These are phyloP conservation scores for Chionis minor DNA, from an alignment of 2,113 vertebrate species.

Conservation along the genomic window DNA sequence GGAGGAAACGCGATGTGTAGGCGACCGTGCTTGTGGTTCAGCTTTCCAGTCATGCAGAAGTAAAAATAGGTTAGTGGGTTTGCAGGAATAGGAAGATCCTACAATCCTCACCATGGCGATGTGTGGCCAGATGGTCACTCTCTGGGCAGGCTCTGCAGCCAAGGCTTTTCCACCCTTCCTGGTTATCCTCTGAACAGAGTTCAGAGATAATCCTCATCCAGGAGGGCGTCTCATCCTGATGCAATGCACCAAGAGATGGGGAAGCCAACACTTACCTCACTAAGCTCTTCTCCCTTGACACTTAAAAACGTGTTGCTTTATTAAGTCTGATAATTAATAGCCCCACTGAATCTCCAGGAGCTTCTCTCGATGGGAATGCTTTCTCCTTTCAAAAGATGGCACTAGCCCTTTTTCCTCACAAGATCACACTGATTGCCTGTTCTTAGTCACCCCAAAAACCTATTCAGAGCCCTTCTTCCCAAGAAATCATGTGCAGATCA, in stretches of 20 bases:
- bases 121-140: neutral
- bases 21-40: neutral
- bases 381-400: neutral
- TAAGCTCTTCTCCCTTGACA: neutral
- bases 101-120: neutral
- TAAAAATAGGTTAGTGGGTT: neutral
- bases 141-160: neutral
- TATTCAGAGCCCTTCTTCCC: neutral
- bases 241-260: neutral
- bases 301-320: neutral
- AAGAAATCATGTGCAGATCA: neutral
- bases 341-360: neutral
- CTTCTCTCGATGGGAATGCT: neutral
- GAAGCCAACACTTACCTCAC: neutral
- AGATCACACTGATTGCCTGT: neutral
- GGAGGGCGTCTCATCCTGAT: neutral
- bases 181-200: neutral
- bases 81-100: neutral
- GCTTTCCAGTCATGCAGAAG: neutral
- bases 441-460: neutral
- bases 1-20: neutral
- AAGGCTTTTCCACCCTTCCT: neutral
- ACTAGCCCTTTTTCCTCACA: neutral
- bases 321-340: neutral
- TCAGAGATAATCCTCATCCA: neutral